Evolutionary conservation across 1,140 invertebrate genomes (phyloP), one percentile per base, ranked within the genome.

Genomic region (Drosophila takahashii): DNA sequence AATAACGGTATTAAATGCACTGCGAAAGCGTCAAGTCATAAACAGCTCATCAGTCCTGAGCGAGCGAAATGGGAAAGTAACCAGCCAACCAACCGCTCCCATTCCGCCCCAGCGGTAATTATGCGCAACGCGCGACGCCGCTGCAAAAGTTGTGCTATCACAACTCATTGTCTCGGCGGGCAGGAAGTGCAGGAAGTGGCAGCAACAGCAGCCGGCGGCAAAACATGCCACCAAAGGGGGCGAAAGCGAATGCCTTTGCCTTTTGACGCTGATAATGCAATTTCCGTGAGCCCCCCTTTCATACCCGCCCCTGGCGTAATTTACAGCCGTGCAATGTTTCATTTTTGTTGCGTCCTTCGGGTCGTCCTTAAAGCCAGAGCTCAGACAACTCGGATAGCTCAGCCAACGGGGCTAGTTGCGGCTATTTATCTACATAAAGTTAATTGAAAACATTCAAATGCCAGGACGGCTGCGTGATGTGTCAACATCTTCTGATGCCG

Each of bases 221-320:
- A 72, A 85, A 62, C 77, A 74, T 77, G 74, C 74, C 74, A 77
- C 54, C 47, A 42, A 67, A 65, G 3, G 36, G 51, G 45, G 51
- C 22, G 32, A 34, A 44, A 16, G 11, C 48, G 11, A 1, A 52
- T 54, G 41, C 42, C 37, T 45, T 81, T 72, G 70, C 79, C 85
- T 84, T 86, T 89, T 89, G 84, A 89, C 84, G 84, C 85, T 87
- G 84, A 89, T 89, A 89, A 89, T 89, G 84, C 79, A 89, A 89
- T 89, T 89, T 89, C 84, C 84, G 83, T 48, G 18, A 15, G 6
- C 45, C 45, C 57, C 50, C 22, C 22, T 41, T 51, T 50, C 13
- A 54, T 34, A 53, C 56, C 29, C n/a, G 42, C 39, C 42, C 16
- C 52, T 29, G 36, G 22, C 61, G 66, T 89, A 89, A 89, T 89